phyloP scores from a whole-genome alignment of 1,140 invertebrate species.

The Chironomus striatipennis region DNA sequence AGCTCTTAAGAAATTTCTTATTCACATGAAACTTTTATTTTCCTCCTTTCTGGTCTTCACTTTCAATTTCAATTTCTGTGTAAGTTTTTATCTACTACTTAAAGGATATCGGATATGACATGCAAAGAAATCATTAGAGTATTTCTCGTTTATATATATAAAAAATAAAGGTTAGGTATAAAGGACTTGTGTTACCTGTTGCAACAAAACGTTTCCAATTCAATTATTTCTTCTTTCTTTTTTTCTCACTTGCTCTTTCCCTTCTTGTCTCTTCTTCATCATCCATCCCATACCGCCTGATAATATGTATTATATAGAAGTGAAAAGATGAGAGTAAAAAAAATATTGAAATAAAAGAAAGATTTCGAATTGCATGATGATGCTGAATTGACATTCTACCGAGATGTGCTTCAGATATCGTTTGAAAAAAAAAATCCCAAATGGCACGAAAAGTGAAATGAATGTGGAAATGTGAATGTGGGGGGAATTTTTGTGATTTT shows the following conservation, averaged over 20 bases:
- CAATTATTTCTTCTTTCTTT: neutral
- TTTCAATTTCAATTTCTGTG: neutral
- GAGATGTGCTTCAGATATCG: neutral
- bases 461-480: too few species aligned
- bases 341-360: too few species aligned
- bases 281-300: neutral
- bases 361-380: neutral
- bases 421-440: too few species aligned
- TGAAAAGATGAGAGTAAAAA: neutral
- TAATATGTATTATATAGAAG: too few species aligned
- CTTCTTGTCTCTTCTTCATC: neutral
- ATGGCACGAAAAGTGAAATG: too few species aligned
- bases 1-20: neutral
- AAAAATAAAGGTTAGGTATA: neutral
- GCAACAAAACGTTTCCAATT: conserved; percentile 12
- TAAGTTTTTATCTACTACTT: neutral
- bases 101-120: neutral
- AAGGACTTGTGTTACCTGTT: neutral
- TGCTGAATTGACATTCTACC: neutral
- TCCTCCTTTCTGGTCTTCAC: neutral
- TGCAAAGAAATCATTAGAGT: neutral
- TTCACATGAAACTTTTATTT: neutral
- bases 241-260: neutral
- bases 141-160: neutral
- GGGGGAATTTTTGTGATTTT: too few species aligned